These are phyloP conservation scores for Petaurus breviceps DNA, from an alignment of 2,113 vertebrate species.

Conservation along the genomic window DNA sequence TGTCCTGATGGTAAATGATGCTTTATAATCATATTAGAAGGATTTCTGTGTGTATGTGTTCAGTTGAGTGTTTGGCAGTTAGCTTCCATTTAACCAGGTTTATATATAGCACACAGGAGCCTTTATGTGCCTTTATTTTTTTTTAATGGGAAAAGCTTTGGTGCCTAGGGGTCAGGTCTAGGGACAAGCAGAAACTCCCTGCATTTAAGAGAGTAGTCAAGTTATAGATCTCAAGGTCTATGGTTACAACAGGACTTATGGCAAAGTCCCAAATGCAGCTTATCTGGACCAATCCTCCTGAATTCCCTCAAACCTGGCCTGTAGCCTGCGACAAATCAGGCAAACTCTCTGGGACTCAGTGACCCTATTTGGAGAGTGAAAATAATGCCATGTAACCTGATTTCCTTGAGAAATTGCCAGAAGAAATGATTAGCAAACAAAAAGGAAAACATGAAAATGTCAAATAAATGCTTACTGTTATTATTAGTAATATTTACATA, in stretches of 20 bases:
- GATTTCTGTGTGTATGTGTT: conserved; percentile 60
- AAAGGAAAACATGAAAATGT: neutral
- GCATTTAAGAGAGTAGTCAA: conserved; percentile 58
- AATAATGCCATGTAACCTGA: neutral
- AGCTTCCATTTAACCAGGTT: conserved; percentile 72
- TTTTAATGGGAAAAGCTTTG: conserved; percentile 79
- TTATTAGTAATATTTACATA: neutral
- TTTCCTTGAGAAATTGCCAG: neutral
- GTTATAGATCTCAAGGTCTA: neutral
- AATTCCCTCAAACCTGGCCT: neutral
- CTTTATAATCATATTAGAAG: conserved; percentile 70
- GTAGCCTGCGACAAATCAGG: neutral
- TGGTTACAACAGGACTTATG: neutral
- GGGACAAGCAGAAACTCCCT: conserved; percentile 61
- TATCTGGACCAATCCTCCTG: neutral
- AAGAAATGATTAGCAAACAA: neutral
- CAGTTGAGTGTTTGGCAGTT: conserved; percentile 77
- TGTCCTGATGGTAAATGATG: conserved; percentile 72
- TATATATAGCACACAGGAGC: conserved; percentile 79
- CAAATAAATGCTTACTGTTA: neutral
- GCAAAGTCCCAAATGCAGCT: neutral
- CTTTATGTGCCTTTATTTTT: conserved; percentile 79
- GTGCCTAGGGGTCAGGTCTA: conserved; percentile 83
- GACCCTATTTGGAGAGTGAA: neutral
- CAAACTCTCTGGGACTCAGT: neutral